Percentiles rank a stretch among this genome's conserved stretches.
Conservation (phyloP, 53 echinoderm and acorn worm genomes). For the Luidia sarsii region DNA sequence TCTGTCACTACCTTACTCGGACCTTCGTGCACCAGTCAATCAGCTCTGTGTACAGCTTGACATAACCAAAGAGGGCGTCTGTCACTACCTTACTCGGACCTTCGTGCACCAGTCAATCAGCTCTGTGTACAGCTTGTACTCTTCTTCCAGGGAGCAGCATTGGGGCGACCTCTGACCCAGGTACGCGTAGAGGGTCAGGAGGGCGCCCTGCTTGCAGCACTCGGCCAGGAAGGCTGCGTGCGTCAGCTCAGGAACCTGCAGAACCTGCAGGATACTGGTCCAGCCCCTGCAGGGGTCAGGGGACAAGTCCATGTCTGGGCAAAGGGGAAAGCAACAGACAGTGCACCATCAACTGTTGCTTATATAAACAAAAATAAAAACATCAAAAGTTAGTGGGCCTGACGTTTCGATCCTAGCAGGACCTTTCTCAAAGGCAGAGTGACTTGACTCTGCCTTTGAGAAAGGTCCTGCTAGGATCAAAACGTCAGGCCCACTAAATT, state of each 20-base stretch:
- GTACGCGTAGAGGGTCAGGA: conserved; percentile 88
- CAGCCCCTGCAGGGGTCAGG: conserved; percentile 74
- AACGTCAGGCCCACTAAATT: no score
- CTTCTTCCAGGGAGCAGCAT: conserved; percentile 83
- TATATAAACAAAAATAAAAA: background rate
- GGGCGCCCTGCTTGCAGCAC: conserved; percentile 69
- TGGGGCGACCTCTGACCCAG: conserved; percentile 73
- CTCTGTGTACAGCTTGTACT: conserved; percentile 62
- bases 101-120: conserved; percentile 80
- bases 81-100: conserved; percentile 77
- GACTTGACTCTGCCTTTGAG: no score
- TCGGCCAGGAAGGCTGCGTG: conserved; percentile 85
- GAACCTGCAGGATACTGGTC: conserved; percentile 66
- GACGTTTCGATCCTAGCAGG: no score
- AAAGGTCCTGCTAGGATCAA: no score
- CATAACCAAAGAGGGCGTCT: no score
- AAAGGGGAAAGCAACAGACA: background rate
- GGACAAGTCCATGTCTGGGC: conserved; percentile 47
- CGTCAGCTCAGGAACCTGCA: conserved; percentile 92
- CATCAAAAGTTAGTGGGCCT: no score
- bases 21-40: no score
- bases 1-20: no score
- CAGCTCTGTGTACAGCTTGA: no score
- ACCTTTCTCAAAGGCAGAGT: no score
- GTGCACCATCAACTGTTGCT: background rate